Evolutionary conservation across 2,888 invertebrate genomes (phyloP).

Genomic region (Spilarctia lutea): DNA sequence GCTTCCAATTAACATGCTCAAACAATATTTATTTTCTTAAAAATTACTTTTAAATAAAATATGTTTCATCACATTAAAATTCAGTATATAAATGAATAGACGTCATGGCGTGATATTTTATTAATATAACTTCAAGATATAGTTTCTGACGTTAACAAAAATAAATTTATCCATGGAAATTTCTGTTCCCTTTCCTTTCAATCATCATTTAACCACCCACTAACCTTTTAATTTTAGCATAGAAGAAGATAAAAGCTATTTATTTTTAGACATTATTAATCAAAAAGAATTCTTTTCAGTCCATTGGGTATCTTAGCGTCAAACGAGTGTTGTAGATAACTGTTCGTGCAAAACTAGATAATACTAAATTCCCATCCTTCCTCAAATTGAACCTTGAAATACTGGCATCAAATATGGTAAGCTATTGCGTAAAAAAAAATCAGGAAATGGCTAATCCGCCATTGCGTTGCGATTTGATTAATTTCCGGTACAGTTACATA

Average conservation of each 20-base stretch:
- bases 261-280: neutral
- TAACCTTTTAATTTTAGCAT: neutral
- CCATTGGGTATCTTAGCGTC: neutral
- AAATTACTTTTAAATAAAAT: neutral
- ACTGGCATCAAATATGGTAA: neutral
- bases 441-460: constrained; percentile 5
- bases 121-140: neutral
- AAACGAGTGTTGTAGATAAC: neutral
- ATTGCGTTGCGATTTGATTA: constrained; percentile 30
- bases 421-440: neutral
- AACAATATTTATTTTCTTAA: neutral
- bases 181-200: neutral
- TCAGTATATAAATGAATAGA: neutral
- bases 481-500: constrained; percentile 33
- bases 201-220: neutral
- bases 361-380: neutral
- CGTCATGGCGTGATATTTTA: neutral
- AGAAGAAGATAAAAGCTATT: neutral
- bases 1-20: neutral
- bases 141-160: neutral
- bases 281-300: neutral
- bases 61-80: neutral
- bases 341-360: neutral
- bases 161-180: neutral
- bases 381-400: neutral